Evolutionary conservation across 2,888 invertebrate species (phyloP).

Genomic region (Baronia brevicornis): DNA sequence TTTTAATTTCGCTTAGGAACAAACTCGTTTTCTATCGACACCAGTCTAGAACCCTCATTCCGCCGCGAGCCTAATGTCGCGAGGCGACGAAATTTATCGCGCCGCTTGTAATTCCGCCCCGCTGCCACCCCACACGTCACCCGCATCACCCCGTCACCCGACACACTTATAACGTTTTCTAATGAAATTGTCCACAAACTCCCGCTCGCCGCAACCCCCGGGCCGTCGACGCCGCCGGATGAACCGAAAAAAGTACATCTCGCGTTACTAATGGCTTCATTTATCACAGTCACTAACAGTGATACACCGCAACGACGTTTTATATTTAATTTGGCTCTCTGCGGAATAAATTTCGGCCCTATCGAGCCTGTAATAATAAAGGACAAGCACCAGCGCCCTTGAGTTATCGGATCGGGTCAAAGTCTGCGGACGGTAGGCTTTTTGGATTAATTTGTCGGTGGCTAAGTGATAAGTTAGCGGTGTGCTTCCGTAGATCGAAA

Average conservation of each 20-base stretch:
- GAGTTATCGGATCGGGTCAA: constrained; percentile 61
- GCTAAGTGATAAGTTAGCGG: constrained; percentile 65
- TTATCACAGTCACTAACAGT: constrained; percentile 76
- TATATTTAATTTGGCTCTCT: constrained; percentile 73
- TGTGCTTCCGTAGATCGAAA: constrained; percentile 36
- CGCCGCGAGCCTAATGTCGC: constrained; percentile 61
- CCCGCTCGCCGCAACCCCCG: constrained; percentile 61
- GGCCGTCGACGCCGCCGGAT: constrained; percentile 66
- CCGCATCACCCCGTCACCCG: constrained; percentile 61
- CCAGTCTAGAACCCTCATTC: constrained; percentile 38
- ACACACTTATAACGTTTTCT: constrained; percentile 73
- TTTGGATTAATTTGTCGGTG: constrained; percentile 64
- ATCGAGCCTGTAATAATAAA: constrained; percentile 64
- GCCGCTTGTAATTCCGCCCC: constrained; percentile 66
- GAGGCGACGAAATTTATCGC: constrained; percentile 72
- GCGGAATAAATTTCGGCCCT: constrained; percentile 70
- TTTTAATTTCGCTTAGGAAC: constrained; percentile 66
- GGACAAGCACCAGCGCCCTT: constrained; percentile 48
- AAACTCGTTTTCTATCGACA: constrained; percentile 45
- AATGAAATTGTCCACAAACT: constrained; percentile 75
- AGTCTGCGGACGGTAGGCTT: constrained; percentile 58
- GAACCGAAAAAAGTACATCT: constrained; percentile 74
- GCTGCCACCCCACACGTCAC: constrained; percentile 42
- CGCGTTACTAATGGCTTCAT: constrained; percentile 75
- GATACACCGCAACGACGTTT: constrained; percentile 74